Conservation (phyloP, 2,113 vertebrate genomes). For the Numida meleagris region DNA sequence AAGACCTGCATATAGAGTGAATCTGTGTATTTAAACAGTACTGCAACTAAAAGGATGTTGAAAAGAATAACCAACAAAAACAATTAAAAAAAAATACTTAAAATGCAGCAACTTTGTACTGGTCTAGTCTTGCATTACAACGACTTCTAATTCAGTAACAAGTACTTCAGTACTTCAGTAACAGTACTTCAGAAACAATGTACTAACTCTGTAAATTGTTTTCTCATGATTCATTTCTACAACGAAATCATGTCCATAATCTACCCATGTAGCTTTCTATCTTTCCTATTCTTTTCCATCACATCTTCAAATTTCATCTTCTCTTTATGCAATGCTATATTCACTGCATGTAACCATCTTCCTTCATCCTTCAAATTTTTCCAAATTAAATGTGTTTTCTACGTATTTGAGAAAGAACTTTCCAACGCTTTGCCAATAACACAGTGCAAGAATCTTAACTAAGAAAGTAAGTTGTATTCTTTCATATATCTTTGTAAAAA, state of each 20-base stretch:
- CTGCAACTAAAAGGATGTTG: neutral
- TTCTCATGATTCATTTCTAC: neutral
- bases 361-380: neutral
- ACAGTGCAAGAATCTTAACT: neutral
- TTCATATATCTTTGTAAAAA: neutral
- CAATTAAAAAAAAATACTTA: neutral
- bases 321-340: neutral
- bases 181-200: neutral
- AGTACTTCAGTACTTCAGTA: no score
- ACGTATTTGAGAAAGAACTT: neutral
- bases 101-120: neutral
- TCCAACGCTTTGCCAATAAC: neutral
- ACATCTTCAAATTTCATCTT: neutral
- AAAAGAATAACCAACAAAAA: neutral
- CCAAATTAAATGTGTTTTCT: neutral
- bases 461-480: neutral
- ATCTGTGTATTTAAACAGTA: neutral
- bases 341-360: neutral
- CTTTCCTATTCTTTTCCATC: neutral
- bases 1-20: neutral
- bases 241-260: neutral
- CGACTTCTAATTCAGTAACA: neutral
- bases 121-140: neutral
- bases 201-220: neutral
- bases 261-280: neutral